Evolutionary conservation across 2,888 invertebrate species (phyloP).

Genomic region (Pantelozetes paolii): DNA sequence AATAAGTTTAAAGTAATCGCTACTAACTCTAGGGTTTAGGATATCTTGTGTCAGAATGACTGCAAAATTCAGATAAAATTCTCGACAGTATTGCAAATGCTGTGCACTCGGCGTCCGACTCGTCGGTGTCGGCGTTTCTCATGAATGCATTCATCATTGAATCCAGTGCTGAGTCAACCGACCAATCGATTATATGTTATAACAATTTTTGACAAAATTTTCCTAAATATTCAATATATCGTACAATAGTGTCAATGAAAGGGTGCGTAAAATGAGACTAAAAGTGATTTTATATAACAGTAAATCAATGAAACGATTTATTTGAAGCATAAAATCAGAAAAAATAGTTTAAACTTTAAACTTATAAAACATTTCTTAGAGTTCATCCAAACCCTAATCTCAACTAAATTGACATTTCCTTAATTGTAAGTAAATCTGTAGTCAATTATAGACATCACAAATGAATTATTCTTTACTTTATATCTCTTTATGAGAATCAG

Average conservation of each 20-base stretch:
- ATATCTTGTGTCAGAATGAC: conserved; percentile 16
- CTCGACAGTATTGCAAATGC: conserved; percentile 2
- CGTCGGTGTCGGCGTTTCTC: conserved; percentile 2
- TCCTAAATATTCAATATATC: background rate
- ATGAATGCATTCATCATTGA: conserved; percentile 18
- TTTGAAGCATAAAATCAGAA: background rate
- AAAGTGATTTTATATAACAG: background rate
- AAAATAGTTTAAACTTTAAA: background rate
- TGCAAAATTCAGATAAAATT: conserved; percentile 35
- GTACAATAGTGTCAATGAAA: background rate
- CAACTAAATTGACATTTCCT: background rate
- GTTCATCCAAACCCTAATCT: background rate
- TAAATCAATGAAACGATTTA: background rate
- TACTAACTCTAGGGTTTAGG: background rate
- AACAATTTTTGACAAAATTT: conserved; percentile 28
- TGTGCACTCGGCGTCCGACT: background rate
- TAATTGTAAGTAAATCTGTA: background rate
- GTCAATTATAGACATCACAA: background rate
- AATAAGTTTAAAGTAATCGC: background rate
- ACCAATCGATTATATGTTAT: conserved; percentile 18
- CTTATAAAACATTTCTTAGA: conserved; percentile 6
- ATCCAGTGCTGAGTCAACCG: conserved; percentile 3
- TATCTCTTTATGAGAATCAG: background rate
- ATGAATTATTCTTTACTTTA: conserved; percentile 16
- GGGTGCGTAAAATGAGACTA: background rate